phyloP scores from a whole-genome alignment of 2,113 vertebrate genomes.

The Anhinga rufa region DNA sequence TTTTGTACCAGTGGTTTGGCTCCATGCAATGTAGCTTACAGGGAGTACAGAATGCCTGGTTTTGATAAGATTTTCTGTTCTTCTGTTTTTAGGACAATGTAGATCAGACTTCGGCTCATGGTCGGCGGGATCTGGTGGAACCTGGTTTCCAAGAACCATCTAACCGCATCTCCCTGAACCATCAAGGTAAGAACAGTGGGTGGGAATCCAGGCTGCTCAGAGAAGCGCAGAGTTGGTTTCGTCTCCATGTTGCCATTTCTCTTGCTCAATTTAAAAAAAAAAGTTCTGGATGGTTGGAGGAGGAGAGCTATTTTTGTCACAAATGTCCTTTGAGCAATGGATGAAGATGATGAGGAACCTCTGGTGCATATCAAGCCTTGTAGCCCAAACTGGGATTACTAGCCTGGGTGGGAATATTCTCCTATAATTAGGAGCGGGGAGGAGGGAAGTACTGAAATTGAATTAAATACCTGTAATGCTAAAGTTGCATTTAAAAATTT shows the following conservation, averaged over 20 bases:
- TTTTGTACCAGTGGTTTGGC: not conserved
- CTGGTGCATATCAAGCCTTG: not conserved
- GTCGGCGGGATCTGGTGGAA: conserved; percentile 76
- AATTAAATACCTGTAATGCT: not conserved
- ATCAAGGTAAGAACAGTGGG: conserved; percentile 78
- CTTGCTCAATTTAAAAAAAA: not conserved
- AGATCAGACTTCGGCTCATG: conserved; percentile 80
- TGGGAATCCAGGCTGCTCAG: not conserved
- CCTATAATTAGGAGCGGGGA: not conserved
- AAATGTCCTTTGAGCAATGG: not conserved
- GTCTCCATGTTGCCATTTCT: not conserved
- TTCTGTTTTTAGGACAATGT: conserved; percentile 81
- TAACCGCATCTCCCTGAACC: conserved; percentile 74
- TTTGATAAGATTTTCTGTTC: not conserved
- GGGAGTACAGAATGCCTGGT: not conserved
- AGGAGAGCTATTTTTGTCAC: not conserved
- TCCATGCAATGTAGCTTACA: not conserved
- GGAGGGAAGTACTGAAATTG: not conserved
- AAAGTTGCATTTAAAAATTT: not conserved
- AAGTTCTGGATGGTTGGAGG: not conserved
- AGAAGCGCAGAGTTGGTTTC: not conserved
- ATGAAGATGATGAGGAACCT: not conserved
- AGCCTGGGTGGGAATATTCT: not conserved
- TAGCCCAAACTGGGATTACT: not conserved
- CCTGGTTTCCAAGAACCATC: conserved; percentile 76